Evolutionary conservation across 2,888 invertebrate genomes (phyloP), one percentile per base, ranked within the genome.

Genomic region (Microchrysa polita): DNA sequence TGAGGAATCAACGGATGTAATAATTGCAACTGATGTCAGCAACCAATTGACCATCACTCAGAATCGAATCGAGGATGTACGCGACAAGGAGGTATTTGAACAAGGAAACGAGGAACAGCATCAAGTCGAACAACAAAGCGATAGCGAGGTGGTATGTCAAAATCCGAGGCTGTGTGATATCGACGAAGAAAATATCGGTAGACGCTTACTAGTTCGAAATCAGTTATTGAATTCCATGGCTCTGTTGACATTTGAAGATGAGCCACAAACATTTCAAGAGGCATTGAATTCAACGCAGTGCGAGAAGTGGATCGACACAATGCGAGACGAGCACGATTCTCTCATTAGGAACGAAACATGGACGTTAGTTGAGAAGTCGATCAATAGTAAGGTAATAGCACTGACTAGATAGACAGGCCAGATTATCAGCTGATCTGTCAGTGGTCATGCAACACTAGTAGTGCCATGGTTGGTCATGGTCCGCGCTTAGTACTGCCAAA

Each of bases 261-360:
- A 77, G 42, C 77, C 78, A 14, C 20, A 63, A 22, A 73, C 73
- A 27, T 77, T 75, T 57, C 48, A 74, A 52, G 77, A 78, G 59
- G 77, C 76, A 59, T 10, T 79, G 44, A 55, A 73, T 34, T 67
- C 75, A 9, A 23, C 73, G 12, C 34, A 78, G 14, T 44, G 73
- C 5, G 14, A 67, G 42, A 12, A 77, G n/a, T 79, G 78, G 78
- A 75, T 75, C 22, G 14, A 72, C 14, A 77, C 78, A 4, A 79
- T 79, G 73, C 57, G 77, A 42, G 77, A 78, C 1, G 76, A 78
- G 48, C 67, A 76, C 10, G 44, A 69, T 22, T 34, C 27, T 34
- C 74, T 76, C 12, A 44, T 57, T 1, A 55, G 52, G 20, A 77
- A 79, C 73, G 22, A 76, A 9, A 77, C 77, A 9, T 78, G 77